These are phyloP conservation scores for Bubo bubo DNA, from an alignment of 2,113 vertebrate species.

Conservation along the genomic window DNA sequence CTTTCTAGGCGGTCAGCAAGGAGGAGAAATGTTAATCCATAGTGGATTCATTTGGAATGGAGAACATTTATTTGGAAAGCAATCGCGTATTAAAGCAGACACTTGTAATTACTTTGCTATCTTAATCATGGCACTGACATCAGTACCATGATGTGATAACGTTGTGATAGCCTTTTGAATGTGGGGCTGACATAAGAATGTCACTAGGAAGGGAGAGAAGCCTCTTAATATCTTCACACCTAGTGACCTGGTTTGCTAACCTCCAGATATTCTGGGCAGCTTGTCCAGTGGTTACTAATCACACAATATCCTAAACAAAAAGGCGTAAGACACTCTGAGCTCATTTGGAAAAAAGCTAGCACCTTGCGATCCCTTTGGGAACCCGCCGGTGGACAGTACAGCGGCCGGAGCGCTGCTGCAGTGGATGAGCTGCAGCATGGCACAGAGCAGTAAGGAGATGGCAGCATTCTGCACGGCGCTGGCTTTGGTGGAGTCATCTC, in stretches of 20 bases:
- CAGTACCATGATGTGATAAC: not conserved
- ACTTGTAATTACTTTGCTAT: constrained; percentile 47
- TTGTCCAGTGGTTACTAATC: not conserved
- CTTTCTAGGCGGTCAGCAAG: not conserved
- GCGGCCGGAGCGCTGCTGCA: rapidly evolving
- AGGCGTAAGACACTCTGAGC: not conserved
- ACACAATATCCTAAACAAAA: not conserved
- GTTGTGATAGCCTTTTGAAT: not conserved
- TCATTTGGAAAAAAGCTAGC: not conserved
- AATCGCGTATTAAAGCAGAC: constrained; percentile 43
- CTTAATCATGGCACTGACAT: constrained; percentile 31
- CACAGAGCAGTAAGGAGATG: not conserved
- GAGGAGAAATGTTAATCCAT: constrained; percentile 43
- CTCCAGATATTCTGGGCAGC: not conserved
- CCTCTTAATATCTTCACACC: not conserved
- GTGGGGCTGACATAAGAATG: not conserved
- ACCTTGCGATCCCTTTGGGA: not conserved
- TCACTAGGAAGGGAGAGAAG: not conserved
- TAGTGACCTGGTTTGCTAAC: not conserved
- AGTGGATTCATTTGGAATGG: constrained; percentile 39
- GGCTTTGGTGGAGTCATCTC: not conserved
- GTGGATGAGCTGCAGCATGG: rapidly evolving
- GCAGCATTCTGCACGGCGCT: not conserved
- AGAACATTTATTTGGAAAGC: constrained; percentile 49
- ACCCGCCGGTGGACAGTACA: rapidly evolving